A percentile compares a stretch with the other conserved stretches of the same genome.
Conservation (phyloP, 2,888 invertebrate genomes). For the Ametastegia equiseti region DNA sequence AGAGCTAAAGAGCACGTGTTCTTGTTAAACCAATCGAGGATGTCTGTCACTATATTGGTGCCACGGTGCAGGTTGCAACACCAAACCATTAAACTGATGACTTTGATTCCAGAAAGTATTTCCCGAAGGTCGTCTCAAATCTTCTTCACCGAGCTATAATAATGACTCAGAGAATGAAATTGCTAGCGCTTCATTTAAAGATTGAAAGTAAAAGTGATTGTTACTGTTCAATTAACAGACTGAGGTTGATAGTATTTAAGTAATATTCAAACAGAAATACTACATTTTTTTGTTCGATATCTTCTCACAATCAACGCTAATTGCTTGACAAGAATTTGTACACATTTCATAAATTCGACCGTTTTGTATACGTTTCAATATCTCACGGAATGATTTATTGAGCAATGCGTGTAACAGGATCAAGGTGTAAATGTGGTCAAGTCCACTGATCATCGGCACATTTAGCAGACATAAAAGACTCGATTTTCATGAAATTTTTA, state of each 20-base stretch:
- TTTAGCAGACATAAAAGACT: not conserved
- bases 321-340: not conserved
- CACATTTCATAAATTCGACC: not conserved
- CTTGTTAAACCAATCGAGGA: slow-evolving; percentile 2
- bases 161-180: not conserved
- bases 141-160: not conserved
- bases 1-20: slow-evolving; percentile 19
- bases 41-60: not conserved
- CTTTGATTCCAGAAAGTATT: not conserved
- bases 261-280: not conserved
- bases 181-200: not conserved
- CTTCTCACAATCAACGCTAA: not conserved
- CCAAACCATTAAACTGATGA: not conserved
- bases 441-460: too few species aligned
- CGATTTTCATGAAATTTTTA: too few species aligned
- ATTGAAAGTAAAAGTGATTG: slow-evolving; percentile 24
- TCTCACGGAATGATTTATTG: not conserved
- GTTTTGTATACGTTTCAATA: not conserved
- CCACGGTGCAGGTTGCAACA: slow-evolving; percentile 29
- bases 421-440: too few species aligned
- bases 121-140: slow-evolving; percentile 18
- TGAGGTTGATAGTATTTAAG: slow-evolving; percentile 6
- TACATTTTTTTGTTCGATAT: not conserved
- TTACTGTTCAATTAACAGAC: slow-evolving; percentile 15
- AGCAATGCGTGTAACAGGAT: too few species aligned